Evolutionary conservation across 2,113 vertebrate species (phyloP), one percentile per base, ranked within the genome.

Genomic region (Hippocampus abdominalis): DNA sequence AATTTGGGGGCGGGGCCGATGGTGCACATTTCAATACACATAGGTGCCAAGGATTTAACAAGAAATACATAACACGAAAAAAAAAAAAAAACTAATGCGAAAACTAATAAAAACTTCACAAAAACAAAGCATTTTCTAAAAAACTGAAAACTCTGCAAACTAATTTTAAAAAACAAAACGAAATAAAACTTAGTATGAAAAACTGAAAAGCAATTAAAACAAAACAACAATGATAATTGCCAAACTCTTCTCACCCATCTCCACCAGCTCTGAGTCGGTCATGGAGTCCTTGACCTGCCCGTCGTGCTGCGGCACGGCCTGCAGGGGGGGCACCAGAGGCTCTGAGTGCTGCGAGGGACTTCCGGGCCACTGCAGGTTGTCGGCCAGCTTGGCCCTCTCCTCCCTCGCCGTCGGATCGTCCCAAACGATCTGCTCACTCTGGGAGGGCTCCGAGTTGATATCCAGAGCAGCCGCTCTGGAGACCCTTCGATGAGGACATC

Each of bases 371-470:
- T 97, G 96, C 15, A 97, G 54, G 68, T 96, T 97, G 86, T 95
- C 97, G 64, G 95, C 96, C 29, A 99, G 93, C 80, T 93, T 95
- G 21, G 97, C 97, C 76, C 97, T 89, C 89, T 99, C 97, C 66
- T 98, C 95, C 49, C 97, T 90, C 0, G 97, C 97, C 6, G 97
- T 99, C 0, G 97, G 97, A 79, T 99, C 97, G 0, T 99, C 97
- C 97, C 97, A 99, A 40, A 98, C 93, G 18, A 99, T 99, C 91
- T 98, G 97, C 48, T 99, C 97, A 10, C 91, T 97, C 81, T 99
- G 97, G 21, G 97, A 99, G 0, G 95, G 95, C 81, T 99, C 97
- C 0, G 96, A 96, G 89, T 98, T 97, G 4, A 91, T 2, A 71
- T 99, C 97, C 77, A 90, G 40, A 0, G 81, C 70, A 1, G 90